Evolutionary conservation across 2,888 invertebrate genomes (phyloP), one percentile per base, ranked within the genome.

Genomic region (Ormyrus thymus): DNA sequence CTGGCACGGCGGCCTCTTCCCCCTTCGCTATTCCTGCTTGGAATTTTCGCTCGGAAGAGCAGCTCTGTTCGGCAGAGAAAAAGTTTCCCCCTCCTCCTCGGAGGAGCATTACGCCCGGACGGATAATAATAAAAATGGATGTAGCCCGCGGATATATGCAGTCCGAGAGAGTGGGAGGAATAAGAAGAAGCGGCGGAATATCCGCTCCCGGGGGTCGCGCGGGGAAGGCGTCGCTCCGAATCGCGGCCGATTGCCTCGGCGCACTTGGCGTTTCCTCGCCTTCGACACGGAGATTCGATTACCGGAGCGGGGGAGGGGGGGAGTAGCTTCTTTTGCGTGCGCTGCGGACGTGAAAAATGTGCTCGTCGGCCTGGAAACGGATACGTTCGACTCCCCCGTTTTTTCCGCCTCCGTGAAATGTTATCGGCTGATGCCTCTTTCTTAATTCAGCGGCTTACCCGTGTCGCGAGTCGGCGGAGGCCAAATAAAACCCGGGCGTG

Each of bases 11-110:
- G 79, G 59, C 80, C 29, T 4, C 29, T 29, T 29, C 29, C 80
- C 29, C 29, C 29, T 29, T 29, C 29, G 29, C 4, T 29, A 29
- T 29, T 29, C 76, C 81, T 77, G 81, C 83, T 84, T 83, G 84
- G 84, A 85, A 84, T 85, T 83, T 83, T 62, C 59, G 72, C 82
- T 80, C 55, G 82, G 80, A 76, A 79, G n/a, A 51, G 10, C 48
- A n/a, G 13, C 51, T 59, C 29, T 59, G 59, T 59, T 7, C 7
- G n/a, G 4, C 11, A 11, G 55, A 11, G 55, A 55, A 55, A 70
- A 74, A 66, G 13, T 66, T 75, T 11, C 62, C 46, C 56, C 29
- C n/a, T n/a, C 29, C 62, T 69, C 29, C 29, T 29, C 0, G 4
- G 29, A 76, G 69, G 62, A 69, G 69, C 56, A 76, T 69, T 15